Evolutionary conservation across 2,888 invertebrate genomes (phyloP), one percentile per base, ranked within the genome.

Genomic region (Pseudococcus jackbeardsleyi): DNA sequence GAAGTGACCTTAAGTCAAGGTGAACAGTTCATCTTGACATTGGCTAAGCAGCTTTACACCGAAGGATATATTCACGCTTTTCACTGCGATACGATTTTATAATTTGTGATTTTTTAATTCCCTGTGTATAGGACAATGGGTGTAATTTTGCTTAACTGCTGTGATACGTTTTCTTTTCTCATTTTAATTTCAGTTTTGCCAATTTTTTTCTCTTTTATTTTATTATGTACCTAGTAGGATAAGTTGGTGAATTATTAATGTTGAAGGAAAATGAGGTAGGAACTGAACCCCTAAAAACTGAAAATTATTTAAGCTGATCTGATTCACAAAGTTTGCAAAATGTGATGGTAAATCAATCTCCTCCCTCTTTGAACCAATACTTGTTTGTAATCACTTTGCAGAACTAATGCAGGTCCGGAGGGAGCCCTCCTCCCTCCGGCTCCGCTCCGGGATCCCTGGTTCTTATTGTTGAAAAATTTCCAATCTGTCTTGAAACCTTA

Each of bases 1-100:
- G 92, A 91, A 68, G 93, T 93, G 91, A 94, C 93, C 0, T 90
- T 94, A 88, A 93, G 93, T 90, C 93, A 93, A 89, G 92, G 92
- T 5, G 91, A 92, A 82, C 91, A 91, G 9, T 92, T 93, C 88
- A 91, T 93, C 82, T 91, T 92, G 59, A 90, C 91, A 46, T 91
- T 93, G n/a, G 91, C 93, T 0, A 92, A 91, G 88, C 93, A 93
- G 90, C 92, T 93, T 89, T 93, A 93, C 90, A 92, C 90, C 0
- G 90, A 91, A 85, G 89, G 89, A 82, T 90, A 89, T 88, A 89
- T 90, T 26, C 90, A 90, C n/a, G 89, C 89, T 68, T 88, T 89
- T 77, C 88, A 33, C 11, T 72, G 59, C 46, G 77, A 89, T 39
- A 72, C 50, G 15, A 46, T 48, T 72, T 46, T 50, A 72, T 26